Evolutionary conservation across 2,797 vertebrate genomes (phyloP), one percentile per base, ranked within the genome.

Genomic region (Enteromius treurensis): DNA sequence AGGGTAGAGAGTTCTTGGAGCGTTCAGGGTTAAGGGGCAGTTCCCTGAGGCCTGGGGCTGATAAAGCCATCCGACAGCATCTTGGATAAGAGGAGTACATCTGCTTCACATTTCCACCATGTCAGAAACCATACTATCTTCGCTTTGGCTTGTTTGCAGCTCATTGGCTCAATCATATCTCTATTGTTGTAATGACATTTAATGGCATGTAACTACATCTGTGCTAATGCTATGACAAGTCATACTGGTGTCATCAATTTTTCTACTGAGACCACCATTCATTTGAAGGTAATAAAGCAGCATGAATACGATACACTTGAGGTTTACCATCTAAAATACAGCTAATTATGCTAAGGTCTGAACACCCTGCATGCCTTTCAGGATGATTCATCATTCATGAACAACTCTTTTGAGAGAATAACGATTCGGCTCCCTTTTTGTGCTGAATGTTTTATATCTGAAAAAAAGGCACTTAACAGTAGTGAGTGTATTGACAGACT

Each of bases 21-120:
- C 55, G 49, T 77, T 76, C 19, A 34, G 64, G 81, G 73, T 82
- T 77, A 82, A 83, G 79, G 85, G 83, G 81, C 77, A 83, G 75
- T 83, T 82, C 84, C 85, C 69, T 7, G 60, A 84, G 85, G 80
- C 74, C 81, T 86, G 83, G 80, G 62, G 82, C 83, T 88, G 77
- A 91, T 89, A 90, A 90, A 91, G 88, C 86, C 88, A 88, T 93
- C 90, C 89, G 89, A 91, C 88, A 81, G 67, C 8, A 55, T 90
- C 84, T 81, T 93, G 92, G 92, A 93, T 83, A 86, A 80, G 79
- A 86, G 62, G 55, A 47, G 74, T 88, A 92, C 92, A 94, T 95
- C 93, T 93, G 92, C 88, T 92, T 87, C 88, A 91, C 86, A 93
- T 93, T 93, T 92, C 82, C 81, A 76, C 77, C 84, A 81, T 77